phyloP scores from a whole-genome alignment of 2,113 vertebrate genomes.

The Rhabdomys dilectus region DNA sequence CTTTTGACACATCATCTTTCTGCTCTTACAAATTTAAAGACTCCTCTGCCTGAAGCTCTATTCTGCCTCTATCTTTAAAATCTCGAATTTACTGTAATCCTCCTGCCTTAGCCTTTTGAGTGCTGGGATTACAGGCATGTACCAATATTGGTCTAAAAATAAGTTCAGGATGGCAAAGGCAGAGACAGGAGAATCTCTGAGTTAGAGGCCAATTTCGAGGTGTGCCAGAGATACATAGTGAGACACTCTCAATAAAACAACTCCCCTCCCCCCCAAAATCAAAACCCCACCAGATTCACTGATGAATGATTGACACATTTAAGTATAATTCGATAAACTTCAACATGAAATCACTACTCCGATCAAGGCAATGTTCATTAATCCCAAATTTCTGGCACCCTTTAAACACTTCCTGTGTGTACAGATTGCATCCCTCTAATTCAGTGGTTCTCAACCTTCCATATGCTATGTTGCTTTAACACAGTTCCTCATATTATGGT shows the following conservation, averaged over 20 bases:
- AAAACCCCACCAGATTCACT: not conserved
- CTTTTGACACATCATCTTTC: conserved; percentile 8
- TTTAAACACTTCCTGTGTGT: not conserved
- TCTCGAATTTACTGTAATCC: not conserved
- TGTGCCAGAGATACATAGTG: not conserved
- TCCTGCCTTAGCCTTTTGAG: not conserved
- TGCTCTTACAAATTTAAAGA: not conserved
- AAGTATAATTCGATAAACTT: not conserved
- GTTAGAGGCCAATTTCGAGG: not conserved
- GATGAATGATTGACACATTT: not conserved
- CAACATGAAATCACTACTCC: not conserved
- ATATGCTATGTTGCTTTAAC: not conserved
- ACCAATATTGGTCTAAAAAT: not conserved
- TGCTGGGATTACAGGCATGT: not conserved
- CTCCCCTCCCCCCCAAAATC: not conserved
- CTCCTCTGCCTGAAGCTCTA: not conserved
- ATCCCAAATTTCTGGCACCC: not conserved
- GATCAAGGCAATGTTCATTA: not conserved
- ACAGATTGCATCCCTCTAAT: not conserved
- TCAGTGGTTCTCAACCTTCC: not conserved
- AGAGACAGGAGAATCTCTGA: not conserved
- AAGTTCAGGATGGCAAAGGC: not conserved
- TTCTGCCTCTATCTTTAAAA: not conserved
- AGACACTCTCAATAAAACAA: not conserved
- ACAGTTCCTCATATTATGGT: not conserved